These are phyloP conservation scores for Pachymerium ferrugineum DNA, from an alignment of 2,888 invertebrate species.

Conservation along the genomic window DNA sequence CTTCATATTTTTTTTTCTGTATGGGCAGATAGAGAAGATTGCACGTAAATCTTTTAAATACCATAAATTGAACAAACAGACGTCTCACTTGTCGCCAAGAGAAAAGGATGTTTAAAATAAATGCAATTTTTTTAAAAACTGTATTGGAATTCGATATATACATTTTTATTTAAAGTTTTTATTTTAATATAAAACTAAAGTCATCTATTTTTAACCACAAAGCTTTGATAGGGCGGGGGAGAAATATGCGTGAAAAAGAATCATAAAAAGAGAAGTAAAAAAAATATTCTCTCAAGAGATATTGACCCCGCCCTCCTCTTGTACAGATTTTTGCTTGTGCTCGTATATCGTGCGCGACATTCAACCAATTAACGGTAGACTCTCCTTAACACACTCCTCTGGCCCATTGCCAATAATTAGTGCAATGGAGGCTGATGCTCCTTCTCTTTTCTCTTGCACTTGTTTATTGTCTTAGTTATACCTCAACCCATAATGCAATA, in stretches of 20 bases:
- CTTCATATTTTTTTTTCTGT: no score
- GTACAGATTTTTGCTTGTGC: slow-evolving; percentile 23
- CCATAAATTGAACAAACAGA: neutral
- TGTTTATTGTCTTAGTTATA: slow-evolving; percentile 19
- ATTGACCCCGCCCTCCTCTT: slow-evolving; percentile 27
- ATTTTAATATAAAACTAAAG: neutral
- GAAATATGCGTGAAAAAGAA: slow-evolving; percentile 21
- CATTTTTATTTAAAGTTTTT: no score
- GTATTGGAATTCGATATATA: no score
- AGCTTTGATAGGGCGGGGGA: neutral
- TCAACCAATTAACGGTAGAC: slow-evolving; percentile 17
- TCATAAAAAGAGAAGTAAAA: neutral
- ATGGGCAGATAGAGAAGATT: no score
- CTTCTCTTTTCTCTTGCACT: neutral
- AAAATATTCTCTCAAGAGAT: slow-evolving; percentile 15
- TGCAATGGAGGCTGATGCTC: slow-evolving; percentile 27
- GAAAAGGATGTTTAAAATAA: no score
- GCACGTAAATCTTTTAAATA: no score
- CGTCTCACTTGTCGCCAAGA: no score
- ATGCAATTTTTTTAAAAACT: no score
- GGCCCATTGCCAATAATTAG: slow-evolving; percentile 19
- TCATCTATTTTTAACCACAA: slow-evolving; percentile 12
- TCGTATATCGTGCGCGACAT: slow-evolving; percentile 24
- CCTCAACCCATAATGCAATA: slow-evolving; percentile 19
- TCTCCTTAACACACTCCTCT: slow-evolving; percentile 16